Conservation (phyloP, 2,888 invertebrate genomes). For the Trichogramma dendrolimi region DNA sequence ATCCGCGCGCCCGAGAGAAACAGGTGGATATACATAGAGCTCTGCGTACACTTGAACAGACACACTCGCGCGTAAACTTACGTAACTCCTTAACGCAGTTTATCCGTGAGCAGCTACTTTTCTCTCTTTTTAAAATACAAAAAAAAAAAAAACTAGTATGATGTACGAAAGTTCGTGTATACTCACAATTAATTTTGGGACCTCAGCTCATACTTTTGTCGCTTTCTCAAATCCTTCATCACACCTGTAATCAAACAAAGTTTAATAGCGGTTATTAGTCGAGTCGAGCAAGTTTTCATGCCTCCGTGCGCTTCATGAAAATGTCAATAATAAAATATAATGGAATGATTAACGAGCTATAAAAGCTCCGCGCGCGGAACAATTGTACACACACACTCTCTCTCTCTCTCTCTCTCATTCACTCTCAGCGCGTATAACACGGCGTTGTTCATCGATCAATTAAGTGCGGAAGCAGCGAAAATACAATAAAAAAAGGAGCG, state of each 20-base stretch:
- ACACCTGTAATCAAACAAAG: conserved; percentile 45
- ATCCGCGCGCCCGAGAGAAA: too few species aligned
- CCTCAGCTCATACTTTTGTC: conserved; percentile 49
- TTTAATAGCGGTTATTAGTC: conserved; percentile 3
- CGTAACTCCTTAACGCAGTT: background rate
- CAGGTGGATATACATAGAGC: too few species aligned
- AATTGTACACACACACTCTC: background rate
- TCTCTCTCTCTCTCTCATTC: background rate
- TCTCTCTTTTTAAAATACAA: conserved; percentile 25
- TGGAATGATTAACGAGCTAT: conserved; percentile 7
- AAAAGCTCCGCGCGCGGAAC: background rate
- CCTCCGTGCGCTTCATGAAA: background rate
- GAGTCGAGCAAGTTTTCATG: background rate
- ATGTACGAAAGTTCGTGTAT: conserved; percentile 5
- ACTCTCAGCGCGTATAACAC: background rate
- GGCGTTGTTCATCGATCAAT: conserved; percentile 16
- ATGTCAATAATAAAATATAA: background rate
- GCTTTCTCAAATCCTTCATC: conserved; percentile 45
- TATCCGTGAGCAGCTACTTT: background rate
- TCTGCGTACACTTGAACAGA: too few species aligned
- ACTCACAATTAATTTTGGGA: conserved; percentile 49
- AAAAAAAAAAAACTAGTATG: conserved; percentile 17
- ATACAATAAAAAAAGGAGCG: background rate
- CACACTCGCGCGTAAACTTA: too few species aligned
- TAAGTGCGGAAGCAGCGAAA: conserved; percentile 1